Percentiles rank a stretch among this genome's conserved stretches.
phyloP scores from a whole-genome alignment of 2,797 vertebrate genomes.

The Limosa lapponica region DNA sequence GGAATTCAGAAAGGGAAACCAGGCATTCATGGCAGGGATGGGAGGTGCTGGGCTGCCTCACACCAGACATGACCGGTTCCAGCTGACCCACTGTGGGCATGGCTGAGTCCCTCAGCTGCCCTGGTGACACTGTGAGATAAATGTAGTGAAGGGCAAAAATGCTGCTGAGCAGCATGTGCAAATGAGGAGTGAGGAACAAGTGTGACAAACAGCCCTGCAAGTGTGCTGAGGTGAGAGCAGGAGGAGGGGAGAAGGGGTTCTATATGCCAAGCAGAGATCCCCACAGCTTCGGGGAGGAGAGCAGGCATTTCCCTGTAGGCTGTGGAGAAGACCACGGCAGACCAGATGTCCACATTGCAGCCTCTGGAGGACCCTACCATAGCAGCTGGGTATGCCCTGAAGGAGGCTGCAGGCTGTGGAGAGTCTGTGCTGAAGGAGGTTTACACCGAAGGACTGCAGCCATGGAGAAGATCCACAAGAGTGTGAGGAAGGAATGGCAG shows the following conservation, averaged over 20 bases:
- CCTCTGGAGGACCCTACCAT: fast-evolving
- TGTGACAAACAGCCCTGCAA: background rate
- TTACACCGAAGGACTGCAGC: background rate
- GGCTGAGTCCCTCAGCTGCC: background rate
- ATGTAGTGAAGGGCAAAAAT: background rate
- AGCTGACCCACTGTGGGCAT: too few species aligned
- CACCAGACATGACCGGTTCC: fast-evolving
- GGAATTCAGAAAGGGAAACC: background rate
- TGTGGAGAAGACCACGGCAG: too few species aligned
- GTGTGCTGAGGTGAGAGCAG: fast-evolving
- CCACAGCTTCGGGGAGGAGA: background rate
- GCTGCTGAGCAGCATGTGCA: background rate
- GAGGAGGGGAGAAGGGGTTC: background rate
- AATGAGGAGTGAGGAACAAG: background rate
- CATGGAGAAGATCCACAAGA: background rate
- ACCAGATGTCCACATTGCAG: fast-evolving
- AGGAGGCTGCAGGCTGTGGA: background rate
- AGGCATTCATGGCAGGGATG: background rate
- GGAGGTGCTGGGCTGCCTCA: background rate
- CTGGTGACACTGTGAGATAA: too few species aligned
- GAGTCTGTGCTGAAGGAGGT: background rate
- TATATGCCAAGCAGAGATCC: fast-evolving
- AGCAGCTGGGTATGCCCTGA: background rate
- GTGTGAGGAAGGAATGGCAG: background rate
- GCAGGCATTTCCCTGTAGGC: background rate